Base-by-base conservation (phyloP, 2,113 vertebrate species). In the Rhadina sibilatrix region DNA sequence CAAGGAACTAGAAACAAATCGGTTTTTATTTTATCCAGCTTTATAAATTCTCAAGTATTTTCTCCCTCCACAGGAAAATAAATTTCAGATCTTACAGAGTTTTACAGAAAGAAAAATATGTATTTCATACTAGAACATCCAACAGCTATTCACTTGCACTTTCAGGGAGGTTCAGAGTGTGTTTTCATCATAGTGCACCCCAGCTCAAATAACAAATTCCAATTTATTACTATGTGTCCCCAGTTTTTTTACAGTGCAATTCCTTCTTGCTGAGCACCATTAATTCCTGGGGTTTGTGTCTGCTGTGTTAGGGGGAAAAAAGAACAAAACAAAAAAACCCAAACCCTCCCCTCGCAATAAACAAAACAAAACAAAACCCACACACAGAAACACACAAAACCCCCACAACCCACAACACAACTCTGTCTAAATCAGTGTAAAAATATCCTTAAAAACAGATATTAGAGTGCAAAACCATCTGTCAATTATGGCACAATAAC, bases 371-470 rank as follows among this genome's bases (percentile, higher is more conserved):
- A 20, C 37, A 11, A 20, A 50, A 57, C 31, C 4, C n/a, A 46
- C 49, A 53, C 40, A 47, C 15, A 40, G 64, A 64, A 84, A 57
- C 35, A 44, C n/a, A 77, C 27, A 56, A 75, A 50, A 40, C 22
- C 38, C 53, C 61, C 33, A 31, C 40, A 87, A 89, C 42, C 75
- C 70, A 8, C 83, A 83, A 75, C 63, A 27, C 70, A 83, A 83
- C 83, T 96, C 83, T 71, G 72, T 54, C 95, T 96, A 90, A 95
- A 94, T 89, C 88, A 77, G 91, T 94, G 95, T 94, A 97, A 96
- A 97, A 97, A 96, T 96, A 96, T 96, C 96, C 94, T 87, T 91
- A 95, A 96, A 97, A 97, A 95, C 96, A 97, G 94, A 97, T 97
- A 97, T 94, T 94, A 97, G 37, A 97, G 89, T 89, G 91, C 90